Evolutionary conservation across 2,113 vertebrate genomes (phyloP).

Genomic region (Pandion haliaetus): DNA sequence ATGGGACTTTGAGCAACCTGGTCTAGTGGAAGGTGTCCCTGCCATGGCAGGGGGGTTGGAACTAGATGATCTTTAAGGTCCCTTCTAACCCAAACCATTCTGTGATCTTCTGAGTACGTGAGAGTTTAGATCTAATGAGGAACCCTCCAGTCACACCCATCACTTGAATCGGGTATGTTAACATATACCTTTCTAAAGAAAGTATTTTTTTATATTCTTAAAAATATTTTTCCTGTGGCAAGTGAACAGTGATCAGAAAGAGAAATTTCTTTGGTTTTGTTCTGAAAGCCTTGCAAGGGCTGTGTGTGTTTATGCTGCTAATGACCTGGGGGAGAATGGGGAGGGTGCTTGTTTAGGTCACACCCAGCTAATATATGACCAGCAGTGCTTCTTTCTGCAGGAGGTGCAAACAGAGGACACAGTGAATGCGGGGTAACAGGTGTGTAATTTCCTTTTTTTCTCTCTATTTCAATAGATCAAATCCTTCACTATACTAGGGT

Average conservation of each 20-base stretch:
- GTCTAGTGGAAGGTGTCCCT: neutral
- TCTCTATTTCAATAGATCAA: accelerated
- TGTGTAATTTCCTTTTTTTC: neutral
- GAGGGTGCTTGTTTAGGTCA: neutral
- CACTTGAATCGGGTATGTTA: neutral
- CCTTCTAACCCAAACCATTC: neutral
- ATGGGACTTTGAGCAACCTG: neutral
- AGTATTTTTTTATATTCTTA: neutral
- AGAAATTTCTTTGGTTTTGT: neutral
- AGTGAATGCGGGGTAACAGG: neutral
- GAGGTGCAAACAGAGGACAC: neutral
- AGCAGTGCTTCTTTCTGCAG: neutral
- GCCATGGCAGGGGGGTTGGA: too few relatives aligned
- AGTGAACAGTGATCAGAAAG: neutral
- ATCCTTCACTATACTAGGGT: neutral
- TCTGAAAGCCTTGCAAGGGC: neutral
- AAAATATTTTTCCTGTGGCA: neutral
- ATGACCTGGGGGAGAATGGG: too few relatives aligned
- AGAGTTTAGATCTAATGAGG: neutral
- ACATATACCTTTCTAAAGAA: neutral
- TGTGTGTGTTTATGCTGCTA: neutral
- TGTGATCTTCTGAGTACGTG: neutral
- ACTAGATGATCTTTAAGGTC: neutral
- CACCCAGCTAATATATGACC: neutral
- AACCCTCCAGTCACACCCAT: neutral